These are phyloP conservation scores for Tokudaia tokunoshimensis DNA, from an alignment of 2,797 vertebrate genomes.

Conservation along the genomic window DNA sequence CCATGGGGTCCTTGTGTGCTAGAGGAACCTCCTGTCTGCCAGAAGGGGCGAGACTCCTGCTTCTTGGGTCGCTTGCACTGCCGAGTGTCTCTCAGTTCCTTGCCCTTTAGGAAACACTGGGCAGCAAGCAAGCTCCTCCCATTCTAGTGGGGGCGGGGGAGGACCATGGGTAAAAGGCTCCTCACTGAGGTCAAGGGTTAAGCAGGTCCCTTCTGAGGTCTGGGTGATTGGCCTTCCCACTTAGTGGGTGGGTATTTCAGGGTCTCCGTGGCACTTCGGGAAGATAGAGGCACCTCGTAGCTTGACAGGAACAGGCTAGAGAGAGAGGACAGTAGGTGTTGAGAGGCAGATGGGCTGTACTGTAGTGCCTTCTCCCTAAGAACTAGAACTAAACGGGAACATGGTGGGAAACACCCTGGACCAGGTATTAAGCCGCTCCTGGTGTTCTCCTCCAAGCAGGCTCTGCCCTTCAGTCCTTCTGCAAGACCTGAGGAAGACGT, in stretches of 20 bases:
- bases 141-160: neutral
- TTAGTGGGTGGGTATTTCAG: neutral
- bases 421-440: neutral
- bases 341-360: neutral
- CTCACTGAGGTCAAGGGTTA: neutral
- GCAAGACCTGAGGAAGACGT: neutral
- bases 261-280: neutral
- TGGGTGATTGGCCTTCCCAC: neutral
- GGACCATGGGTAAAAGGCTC: neutral
- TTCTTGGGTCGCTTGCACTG: neutral
- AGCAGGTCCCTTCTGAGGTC: neutral
- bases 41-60: neutral
- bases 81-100: neutral
- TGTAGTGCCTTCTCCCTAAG: neutral
- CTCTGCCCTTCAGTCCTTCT: neutral
- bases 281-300: neutral
- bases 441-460: neutral
- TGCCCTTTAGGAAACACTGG: neutral
- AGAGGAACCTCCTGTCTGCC: fast-evolving
- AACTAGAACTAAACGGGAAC: neutral
- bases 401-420: neutral
- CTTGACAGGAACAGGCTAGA: neutral
- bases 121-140: neutral
- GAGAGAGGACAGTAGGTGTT: neutral
- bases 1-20: neutral